Base-by-base conservation (phyloP, 1,140 invertebrate species). In the Antheraea pernyi region DNA sequence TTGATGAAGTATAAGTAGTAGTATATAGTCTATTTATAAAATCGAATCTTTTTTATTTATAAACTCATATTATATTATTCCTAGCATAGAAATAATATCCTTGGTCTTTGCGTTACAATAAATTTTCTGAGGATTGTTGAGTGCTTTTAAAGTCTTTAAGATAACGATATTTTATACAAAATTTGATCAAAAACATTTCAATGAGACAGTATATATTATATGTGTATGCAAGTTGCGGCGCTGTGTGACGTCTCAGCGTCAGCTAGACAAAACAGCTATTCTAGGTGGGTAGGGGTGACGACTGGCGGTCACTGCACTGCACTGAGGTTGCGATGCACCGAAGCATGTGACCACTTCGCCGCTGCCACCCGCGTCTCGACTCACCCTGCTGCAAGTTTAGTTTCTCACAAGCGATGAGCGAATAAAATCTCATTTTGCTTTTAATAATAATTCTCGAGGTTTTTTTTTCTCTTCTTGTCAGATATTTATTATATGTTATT, bases 261-360 rank as follows among this genome's bases (percentile, higher is more conserved):
- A 11, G 39, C 46, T 6, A 65, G 48, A 65, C 73, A 76, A 76
- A 74, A 67, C 79, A 75, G 65, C 65, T 65, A 19, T 19, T 18
- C 19, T 70, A 72, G 74, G 74, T 69, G 76, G 65, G 46, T n/a
- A n/a, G 61, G 64, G 67, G 48, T 30, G 39, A 69, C 59, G 65
- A 68, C 59, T 62, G 59, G 65, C 58, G 53, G 67, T 65, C 59
- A 69, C 78, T 84, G 87, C 86, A 87, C 73, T 86, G 86, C 85
- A 84, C 86, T 70, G 83, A 82, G 81, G 83, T 82, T 78, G 83
- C 80, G 80, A 83, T 86, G 84, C 84, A 84, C 76, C 75, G 76
- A 78, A 81, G 76, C 79, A 83, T 78, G 82, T 80, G 79, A 75
- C 82, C 77, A 76, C 77, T 78, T 67, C 67, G 16, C 62, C 63